A percentile compares a stretch with the other conserved stretches of the same genome.
phyloP scores from a whole-genome alignment of 2,888 invertebrate genomes.

The Drosophila maculinotata region DNA sequence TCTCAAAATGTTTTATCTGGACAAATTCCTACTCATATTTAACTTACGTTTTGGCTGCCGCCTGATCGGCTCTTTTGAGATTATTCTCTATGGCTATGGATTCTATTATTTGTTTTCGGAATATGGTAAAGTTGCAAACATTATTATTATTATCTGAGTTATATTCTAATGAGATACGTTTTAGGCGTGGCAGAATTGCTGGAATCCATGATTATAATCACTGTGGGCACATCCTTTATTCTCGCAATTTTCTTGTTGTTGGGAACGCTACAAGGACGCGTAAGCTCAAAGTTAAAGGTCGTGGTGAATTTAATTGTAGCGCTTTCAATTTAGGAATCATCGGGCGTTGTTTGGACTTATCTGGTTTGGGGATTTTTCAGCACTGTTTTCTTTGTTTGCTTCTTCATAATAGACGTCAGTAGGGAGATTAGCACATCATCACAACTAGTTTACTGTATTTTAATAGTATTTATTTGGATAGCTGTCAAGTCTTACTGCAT shows the following conservation, averaged over 20 bases:
- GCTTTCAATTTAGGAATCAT: slow-evolving; percentile 42
- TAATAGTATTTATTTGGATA: background rate
- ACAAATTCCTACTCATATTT: slow-evolving; percentile 38
- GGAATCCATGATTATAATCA: slow-evolving; percentile 30
- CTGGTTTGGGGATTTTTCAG: slow-evolving; percentile 42
- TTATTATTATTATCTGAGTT: background rate
- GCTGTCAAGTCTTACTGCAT: slow-evolving; percentile 38
- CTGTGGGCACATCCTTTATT: slow-evolving; percentile 25
- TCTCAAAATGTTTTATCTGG: slow-evolving; percentile 29
- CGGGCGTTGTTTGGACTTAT: slow-evolving; percentile 48
- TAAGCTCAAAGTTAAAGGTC: slow-evolving; percentile 1
- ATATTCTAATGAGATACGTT: background rate
- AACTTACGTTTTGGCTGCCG: slow-evolving; percentile 40
- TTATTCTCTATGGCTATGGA: slow-evolving; percentile 15
- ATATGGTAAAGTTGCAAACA: slow-evolving; percentile 20
- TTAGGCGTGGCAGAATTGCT: slow-evolving; percentile 28
- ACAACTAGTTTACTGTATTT: background rate
- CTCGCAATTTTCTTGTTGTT: slow-evolving; percentile 28
- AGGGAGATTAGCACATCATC: background rate
- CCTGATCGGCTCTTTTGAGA: slow-evolving; percentile 26
- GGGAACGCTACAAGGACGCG: slow-evolving; percentile 42
- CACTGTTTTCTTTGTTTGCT: slow-evolving; percentile 14
- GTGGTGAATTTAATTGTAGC: background rate
- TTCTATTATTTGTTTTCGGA: slow-evolving; percentile 1
- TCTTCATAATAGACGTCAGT: background rate